Base-by-base conservation (phyloP, 2,797 vertebrate genomes). In the Peromyscus melanophrys region DNA sequence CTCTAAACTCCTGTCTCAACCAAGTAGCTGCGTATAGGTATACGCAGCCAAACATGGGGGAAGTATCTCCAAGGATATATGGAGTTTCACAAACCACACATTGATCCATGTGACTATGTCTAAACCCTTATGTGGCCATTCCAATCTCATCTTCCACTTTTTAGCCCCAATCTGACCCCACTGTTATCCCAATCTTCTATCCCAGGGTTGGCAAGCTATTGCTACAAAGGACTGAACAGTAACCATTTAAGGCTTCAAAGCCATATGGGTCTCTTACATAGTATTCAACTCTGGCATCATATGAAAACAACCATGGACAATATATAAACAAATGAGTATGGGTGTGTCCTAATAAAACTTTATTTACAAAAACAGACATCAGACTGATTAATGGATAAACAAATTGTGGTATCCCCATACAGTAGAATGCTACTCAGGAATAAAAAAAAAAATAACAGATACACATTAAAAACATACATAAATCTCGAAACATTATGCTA, bases 341-440 rank as follows among this genome's bases (percentile, higher is more conserved):
- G 23, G 17, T 52, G 19, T 34, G 27, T n/a, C 71, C 89, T 89
- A 87, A 59, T 75, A 86, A 78, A 97, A 93, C 65, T 92, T 93
- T 37, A 61, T 88, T 96, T 86, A 96, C 57, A 69, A 92, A 96
- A 95, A 61, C 25, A 93, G 73, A 61, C 27, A 89, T 88, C 71
- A 40, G 23, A 78, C 37, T 92, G 52, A 59, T 77, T 52, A 89
- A 81, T 17, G 57, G 34, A 93, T 91, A 86, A 93, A 65, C 25
- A 77, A 76, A 91, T 59, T 25, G 4, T 87, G 16, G 43, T 67
- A 71, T 0, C 55, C 27, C 65, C 63, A 67, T 85, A 49, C 6
- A 40, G 75, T 11, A n/a, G 71, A 80, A 89, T 34, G 69, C 43
- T 61, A 52, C 12, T 92, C 34, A n/a, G 29, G n/a, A 95, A 89